Conservation (phyloP, 2,113 vertebrate species). For the Alouatta palliata region DNA sequence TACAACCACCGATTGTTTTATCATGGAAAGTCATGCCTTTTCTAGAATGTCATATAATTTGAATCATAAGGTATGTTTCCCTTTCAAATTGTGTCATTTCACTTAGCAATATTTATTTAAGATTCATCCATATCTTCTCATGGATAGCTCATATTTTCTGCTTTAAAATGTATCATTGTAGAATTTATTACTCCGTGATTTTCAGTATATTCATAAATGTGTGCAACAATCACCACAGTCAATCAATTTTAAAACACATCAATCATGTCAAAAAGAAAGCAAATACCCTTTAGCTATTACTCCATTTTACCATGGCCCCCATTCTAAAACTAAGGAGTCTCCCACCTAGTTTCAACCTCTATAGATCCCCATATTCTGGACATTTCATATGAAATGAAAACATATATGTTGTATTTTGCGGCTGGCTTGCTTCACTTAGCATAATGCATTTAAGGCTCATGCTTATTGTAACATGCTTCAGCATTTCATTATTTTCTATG, state of each 20-base stretch:
- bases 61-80: not conserved
- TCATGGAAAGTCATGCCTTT: not conserved
- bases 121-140: not conserved
- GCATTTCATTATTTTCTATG: too few relatives aligned
- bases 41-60: not conserved
- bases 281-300: not conserved
- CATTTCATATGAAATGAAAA: too few relatives aligned
- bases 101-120: not conserved
- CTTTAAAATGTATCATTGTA: not conserved
- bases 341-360: too few relatives aligned
- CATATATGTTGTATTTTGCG: too few relatives aligned
- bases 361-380: too few relatives aligned
- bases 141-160: not conserved
- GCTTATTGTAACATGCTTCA: too few relatives aligned
- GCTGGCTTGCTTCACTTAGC: too few relatives aligned
- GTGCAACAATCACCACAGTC: not conserved
- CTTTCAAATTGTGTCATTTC: not conserved
- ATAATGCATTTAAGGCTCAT: too few relatives aligned
- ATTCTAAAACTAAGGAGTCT: too few relatives aligned
- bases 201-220: not conserved
- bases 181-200: not conserved
- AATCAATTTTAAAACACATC: not conserved
- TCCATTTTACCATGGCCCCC: not conserved
- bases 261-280: not conserved
- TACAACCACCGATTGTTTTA: not conserved